Conservation (phyloP, 2,888 invertebrate species). For the Scaptomyza tumidula region DNA sequence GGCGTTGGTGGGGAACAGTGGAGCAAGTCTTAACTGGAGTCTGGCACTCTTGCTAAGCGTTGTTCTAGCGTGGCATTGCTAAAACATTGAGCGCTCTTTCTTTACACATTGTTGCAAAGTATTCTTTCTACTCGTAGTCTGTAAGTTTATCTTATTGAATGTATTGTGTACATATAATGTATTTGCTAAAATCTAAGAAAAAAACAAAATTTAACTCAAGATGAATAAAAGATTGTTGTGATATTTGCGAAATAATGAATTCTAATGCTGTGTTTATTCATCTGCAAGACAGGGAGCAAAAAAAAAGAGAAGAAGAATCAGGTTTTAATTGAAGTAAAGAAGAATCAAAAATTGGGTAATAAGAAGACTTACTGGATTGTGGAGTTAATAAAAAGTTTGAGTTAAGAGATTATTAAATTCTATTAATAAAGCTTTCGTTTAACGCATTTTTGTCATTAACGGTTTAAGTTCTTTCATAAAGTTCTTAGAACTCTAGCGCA, state of each 20-base stretch:
- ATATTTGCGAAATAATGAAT: conserved; percentile 46
- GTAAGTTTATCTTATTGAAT: conserved; percentile 34
- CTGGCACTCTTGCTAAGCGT: conserved; percentile 17
- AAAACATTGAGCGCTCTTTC: conserved; percentile 11
- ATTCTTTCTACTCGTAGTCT: conserved; percentile 35
- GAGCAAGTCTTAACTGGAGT: conserved; percentile 38
- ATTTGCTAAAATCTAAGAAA: conserved; percentile 27
- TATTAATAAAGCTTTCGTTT: not conserved
- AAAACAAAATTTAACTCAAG: conserved; percentile 23
- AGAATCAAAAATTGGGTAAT: too few species aligned
- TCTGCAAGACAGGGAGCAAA: too few species aligned
- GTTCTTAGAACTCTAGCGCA: conserved; percentile 13
- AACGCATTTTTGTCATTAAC: not conserved
- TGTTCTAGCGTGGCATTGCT: conserved; percentile 28
- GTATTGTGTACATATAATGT: conserved; percentile 31
- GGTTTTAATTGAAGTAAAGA: not conserved
- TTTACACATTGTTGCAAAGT: conserved; percentile 56
- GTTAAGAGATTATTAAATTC: not conserved
- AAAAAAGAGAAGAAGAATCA: not conserved
- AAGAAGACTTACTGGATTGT: not conserved
- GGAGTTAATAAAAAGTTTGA: not conserved
- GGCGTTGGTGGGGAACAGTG: conserved; percentile 10
- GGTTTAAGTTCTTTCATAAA: conserved; percentile 3
- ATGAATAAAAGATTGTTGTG: conserved; percentile 47
- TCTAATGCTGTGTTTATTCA: not conserved